Percentiles rank a stretch among this genome's conserved stretches.
These are phyloP conservation scores for Cotesia vestalis DNA, from an alignment of 1,140 invertebrate species.

Conservation along the genomic window DNA sequence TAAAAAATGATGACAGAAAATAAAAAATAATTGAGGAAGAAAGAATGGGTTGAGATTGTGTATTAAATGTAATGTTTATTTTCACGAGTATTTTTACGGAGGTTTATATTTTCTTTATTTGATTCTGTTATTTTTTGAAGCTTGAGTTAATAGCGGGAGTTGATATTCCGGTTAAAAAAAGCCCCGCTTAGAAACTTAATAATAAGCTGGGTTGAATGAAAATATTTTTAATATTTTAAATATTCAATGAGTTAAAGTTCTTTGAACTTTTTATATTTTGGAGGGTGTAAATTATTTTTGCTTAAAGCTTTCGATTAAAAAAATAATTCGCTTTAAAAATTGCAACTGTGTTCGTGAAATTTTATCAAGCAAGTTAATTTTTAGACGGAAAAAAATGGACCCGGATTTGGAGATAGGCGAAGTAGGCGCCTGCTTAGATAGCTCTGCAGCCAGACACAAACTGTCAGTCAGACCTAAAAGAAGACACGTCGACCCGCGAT, in stretches of 20 bases:
- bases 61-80: not conserved
- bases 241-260: no score
- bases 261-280: not conserved
- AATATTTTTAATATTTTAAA: no score
- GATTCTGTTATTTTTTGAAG: no score
- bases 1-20: no score
- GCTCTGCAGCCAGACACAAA: conserved; percentile 78
- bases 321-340: no score
- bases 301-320: no score
- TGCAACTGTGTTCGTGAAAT: no score
- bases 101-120: no score
- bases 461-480: conserved; percentile 76
- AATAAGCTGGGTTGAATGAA: not conserved
- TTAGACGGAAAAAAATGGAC: conserved; percentile 70
- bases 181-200: not conserved
- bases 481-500: conserved; percentile 67
- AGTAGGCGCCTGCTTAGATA: conserved; percentile 73
- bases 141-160: no score
- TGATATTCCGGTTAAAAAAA: no score
- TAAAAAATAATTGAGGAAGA: no score
- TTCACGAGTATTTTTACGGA: no score
- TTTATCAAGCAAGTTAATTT: conserved; percentile 44
- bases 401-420: conserved; percentile 70
- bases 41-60: not conserved
- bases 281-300: conserved; percentile 1